Percentiles rank a stretch among this genome's conserved stretches.
Evolutionary conservation across 2,113 vertebrate genomes (phyloP).

Genomic region (Oenanthe melanoleuca): DNA sequence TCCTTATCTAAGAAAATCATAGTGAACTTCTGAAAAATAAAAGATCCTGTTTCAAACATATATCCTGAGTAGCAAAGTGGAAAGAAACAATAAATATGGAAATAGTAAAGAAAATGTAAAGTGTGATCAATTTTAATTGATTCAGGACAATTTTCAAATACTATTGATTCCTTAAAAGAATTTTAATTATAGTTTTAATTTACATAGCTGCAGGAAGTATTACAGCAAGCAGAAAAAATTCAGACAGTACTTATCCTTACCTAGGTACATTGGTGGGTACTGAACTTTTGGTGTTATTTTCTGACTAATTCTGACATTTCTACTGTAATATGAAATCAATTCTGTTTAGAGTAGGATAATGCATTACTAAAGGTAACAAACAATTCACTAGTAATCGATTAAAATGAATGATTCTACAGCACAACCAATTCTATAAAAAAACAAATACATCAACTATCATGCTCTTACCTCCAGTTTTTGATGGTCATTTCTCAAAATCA

Average conservation of each 20-base stretch:
- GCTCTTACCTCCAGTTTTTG: conserved; percentile 80
- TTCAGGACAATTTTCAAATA: not conserved
- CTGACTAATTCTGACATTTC: not conserved
- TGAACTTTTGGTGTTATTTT: not conserved
- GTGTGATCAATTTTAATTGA: not conserved
- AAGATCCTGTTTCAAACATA: not conserved
- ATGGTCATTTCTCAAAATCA: conserved; percentile 79
- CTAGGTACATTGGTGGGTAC: not conserved
- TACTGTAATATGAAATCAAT: not conserved
- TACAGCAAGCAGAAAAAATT: not conserved
- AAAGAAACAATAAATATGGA: not conserved
- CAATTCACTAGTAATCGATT: not conserved
- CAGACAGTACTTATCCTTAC: not conserved
- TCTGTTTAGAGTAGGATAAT: not conserved
- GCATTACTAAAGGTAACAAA: not conserved
- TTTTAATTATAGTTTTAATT: not conserved
- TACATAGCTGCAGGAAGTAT: not conserved
- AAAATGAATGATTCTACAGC: not conserved
- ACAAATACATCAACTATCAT: not conserved
- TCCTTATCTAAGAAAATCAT: not conserved
- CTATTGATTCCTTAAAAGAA: not conserved
- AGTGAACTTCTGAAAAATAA: not conserved
- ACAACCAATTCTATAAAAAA: not conserved
- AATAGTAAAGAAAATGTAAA: not conserved
- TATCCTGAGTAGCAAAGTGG: not conserved